A percentile compares a stretch with the other conserved stretches of the same genome.
Conservation (phyloP, 2,113 vertebrate genomes). For the Danio rerio region GRCz12tu NC_133189.1:11295501-11296000, state of each 20-base stretch:
- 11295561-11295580: not conserved
- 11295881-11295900: too few relatives aligned
- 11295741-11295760: conserved; percentile 29
- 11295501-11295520: not conserved
- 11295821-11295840: too few relatives aligned
- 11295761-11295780: conserved; percentile 64
- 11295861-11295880: too few relatives aligned
- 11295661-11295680: not conserved
- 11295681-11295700: too few relatives aligned
- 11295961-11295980: too few relatives aligned
- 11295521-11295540: conserved; percentile 1
- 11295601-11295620: not conserved
- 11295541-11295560: not conserved
- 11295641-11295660: not conserved
- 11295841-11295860: too few relatives aligned
- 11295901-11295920: too few relatives aligned
- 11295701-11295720: not conserved
- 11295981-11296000: too few relatives aligned
- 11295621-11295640: not conserved
- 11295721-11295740: conserved; percentile 38
- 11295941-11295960: too few relatives aligned
- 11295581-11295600: not conserved
- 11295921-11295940: too few relatives aligned
- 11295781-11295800: conserved; percentile 67
- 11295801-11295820: conserved; percentile 12